These are phyloP conservation scores for Periparus ater DNA, from an alignment of 2,797 vertebrate genomes.

Conservation along the genomic window DNA sequence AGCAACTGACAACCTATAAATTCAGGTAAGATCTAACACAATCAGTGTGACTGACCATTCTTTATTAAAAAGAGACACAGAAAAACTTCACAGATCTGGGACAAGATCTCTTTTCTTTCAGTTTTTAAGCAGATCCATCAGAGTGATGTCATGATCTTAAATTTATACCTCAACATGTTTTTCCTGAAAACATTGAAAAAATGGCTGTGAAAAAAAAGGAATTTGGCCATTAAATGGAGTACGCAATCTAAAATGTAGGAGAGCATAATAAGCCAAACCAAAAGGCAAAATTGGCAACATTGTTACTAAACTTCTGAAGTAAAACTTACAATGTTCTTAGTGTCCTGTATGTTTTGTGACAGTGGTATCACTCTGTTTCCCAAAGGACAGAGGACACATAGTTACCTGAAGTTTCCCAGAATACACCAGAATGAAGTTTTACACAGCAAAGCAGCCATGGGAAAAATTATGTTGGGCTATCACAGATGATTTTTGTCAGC, in stretches of 20 bases:
- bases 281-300: background rate
- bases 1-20: background rate
- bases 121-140: background rate
- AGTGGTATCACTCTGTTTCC: background rate
- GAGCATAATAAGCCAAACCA: background rate
- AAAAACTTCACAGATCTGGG: background rate
- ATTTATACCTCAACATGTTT: background rate
- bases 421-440: background rate
- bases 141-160: background rate
- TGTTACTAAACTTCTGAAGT: background rate
- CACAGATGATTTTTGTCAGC: background rate
- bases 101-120: background rate
- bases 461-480: background rate
- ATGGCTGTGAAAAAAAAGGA: background rate
- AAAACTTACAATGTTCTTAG: background rate
- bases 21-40: background rate
- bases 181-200: background rate
- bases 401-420: background rate
- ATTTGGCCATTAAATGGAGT: background rate
- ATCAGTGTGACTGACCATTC: background rate
- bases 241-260: background rate
- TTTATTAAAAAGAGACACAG: background rate
- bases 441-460: background rate
- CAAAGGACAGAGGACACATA: background rate
- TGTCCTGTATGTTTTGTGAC: background rate